Evolutionary conservation across 2,113 vertebrate species (phyloP).

Genomic region (Bubo scandiacus): DNA sequence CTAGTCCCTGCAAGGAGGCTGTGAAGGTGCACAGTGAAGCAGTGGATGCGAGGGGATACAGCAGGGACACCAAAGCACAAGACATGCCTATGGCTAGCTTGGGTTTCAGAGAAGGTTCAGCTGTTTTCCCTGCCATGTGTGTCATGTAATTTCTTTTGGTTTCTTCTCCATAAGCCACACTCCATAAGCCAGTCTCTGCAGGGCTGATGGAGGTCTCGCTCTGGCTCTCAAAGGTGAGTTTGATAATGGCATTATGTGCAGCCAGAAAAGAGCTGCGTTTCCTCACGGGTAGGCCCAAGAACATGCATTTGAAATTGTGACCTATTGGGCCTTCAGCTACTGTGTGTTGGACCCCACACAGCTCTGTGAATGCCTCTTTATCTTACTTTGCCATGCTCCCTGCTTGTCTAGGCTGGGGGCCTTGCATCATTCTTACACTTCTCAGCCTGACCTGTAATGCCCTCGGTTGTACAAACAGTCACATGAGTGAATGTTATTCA

Average conservation of each 20-base stretch:
- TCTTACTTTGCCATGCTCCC: background rate
- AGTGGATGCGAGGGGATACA: background rate
- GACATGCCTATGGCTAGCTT: fast-evolving
- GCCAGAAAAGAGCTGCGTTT: background rate
- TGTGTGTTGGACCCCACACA: slow-evolving; percentile 13
- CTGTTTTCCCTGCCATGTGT: background rate
- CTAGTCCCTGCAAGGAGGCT: background rate
- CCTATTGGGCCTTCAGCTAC: background rate
- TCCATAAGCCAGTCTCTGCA: background rate
- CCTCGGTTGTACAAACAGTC: slow-evolving; percentile 27
- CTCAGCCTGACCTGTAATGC: slow-evolving; percentile 30
- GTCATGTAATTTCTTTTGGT: background rate
- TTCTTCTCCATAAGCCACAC: background rate
- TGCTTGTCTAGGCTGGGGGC: background rate
- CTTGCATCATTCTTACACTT: slow-evolving; percentile 36
- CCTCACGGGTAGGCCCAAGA: background rate
- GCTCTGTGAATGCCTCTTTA: slow-evolving; percentile 46
- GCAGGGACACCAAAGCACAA: fast-evolving
- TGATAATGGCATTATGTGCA: background rate
- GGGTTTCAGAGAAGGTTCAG: background rate
- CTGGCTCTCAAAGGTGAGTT: background rate
- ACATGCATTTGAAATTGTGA: background rate
- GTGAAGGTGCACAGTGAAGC: background rate
- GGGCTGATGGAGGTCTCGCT: background rate
- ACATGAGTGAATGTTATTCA: slow-evolving; percentile 29